These are phyloP conservation scores for Xylocopa sonorina DNA, from an alignment of 1,140 invertebrate species.

Conservation along the genomic window DNA sequence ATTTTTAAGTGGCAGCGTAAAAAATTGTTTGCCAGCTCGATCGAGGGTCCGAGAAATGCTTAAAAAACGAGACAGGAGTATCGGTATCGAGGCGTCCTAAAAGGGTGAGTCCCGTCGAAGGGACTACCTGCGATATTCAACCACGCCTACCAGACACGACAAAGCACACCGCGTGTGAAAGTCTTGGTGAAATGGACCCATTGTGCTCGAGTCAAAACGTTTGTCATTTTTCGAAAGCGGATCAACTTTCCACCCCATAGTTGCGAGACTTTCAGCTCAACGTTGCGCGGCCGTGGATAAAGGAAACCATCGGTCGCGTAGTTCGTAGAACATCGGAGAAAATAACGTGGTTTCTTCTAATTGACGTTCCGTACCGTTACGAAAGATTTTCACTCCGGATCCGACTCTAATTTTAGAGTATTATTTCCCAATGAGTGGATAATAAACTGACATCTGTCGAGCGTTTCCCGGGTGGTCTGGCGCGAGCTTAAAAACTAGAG, in stretches of 20 bases:
- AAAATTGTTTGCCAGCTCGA: too few species aligned
- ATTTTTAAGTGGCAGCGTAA: too few species aligned
- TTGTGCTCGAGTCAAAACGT: constrained; percentile 70
- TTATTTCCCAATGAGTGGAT: not conserved
- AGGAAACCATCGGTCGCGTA: not conserved
- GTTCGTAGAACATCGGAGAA: not conserved
- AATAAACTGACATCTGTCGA: not conserved
- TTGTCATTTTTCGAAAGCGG: constrained; percentile 43
- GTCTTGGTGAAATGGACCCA: constrained; percentile 67
- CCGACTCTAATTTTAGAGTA: constrained; percentile 33
- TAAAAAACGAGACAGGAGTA: not conserved
- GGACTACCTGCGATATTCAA: constrained; percentile 66
- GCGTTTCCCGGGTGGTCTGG: too few species aligned
- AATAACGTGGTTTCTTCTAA: constrained; percentile 14
- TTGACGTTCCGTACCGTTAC: constrained; percentile 35
- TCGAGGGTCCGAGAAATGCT: too few species aligned
- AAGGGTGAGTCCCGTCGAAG: constrained; percentile 6
- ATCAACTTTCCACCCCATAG: not conserved
- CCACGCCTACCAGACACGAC: constrained; percentile 67
- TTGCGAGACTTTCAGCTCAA: not conserved
- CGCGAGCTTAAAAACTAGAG: too few species aligned
- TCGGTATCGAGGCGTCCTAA: not conserved
- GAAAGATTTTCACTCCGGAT: not conserved
- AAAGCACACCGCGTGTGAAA: constrained; percentile 71
- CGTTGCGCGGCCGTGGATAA: not conserved